Conservation (phyloP, 2,113 vertebrate species). For the Microtus richardsoni region DNA sequence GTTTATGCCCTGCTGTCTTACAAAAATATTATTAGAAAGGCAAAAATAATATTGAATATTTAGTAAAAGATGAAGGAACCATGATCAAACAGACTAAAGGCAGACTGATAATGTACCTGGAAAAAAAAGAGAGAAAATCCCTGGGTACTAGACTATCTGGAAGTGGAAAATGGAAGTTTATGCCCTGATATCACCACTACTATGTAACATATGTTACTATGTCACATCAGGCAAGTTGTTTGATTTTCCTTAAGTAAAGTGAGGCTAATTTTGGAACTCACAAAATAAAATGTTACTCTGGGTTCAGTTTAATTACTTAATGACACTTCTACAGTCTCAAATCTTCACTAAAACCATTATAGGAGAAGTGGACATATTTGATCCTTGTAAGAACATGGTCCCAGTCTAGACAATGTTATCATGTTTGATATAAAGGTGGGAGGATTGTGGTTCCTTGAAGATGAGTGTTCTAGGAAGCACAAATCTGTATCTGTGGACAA, state of each 20-base stretch:
- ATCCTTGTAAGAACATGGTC: background rate
- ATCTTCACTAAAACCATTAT: background rate
- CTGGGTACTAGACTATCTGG: background rate
- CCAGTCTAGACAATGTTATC: background rate
- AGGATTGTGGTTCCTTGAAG: too few species aligned
- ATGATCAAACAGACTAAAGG: background rate
- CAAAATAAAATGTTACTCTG: background rate
- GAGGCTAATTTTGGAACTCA: too few species aligned
- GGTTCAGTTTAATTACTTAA: background rate
- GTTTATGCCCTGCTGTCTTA: background rate
- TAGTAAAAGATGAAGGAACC: background rate
- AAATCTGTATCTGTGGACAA: background rate
- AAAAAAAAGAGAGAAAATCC: background rate
- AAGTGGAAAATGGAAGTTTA: background rate
- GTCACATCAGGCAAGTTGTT: background rate
- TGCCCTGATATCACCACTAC: background rate
- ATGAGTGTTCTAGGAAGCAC: background rate
- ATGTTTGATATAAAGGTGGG: background rate
- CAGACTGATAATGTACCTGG: background rate
- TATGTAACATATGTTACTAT: background rate
- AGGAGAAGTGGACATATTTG: background rate
- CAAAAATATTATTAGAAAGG: background rate
- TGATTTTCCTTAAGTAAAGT: background rate
- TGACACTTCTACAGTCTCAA: background rate
- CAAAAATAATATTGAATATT: background rate